Evolutionary conservation across 1,140 invertebrate genomes (phyloP).

Genomic region (Drosophila pachea): DNA sequence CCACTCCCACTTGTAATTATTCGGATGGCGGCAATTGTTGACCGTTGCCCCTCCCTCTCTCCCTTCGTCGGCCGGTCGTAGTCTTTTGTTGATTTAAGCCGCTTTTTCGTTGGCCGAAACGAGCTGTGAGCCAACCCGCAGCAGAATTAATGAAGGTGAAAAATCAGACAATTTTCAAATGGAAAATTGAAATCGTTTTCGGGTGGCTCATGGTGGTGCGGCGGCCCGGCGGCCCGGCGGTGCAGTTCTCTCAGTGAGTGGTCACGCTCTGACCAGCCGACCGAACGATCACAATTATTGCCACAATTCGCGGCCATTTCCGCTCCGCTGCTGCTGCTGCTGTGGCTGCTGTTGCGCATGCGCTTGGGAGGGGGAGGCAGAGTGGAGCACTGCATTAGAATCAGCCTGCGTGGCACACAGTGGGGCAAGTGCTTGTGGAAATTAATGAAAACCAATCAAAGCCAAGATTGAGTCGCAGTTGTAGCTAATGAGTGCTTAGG

Average conservation of each 20-base stretch:
- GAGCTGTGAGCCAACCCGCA: conserved; percentile 28
- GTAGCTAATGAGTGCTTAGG: too few species aligned
- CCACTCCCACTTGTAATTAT: conserved; percentile 34
- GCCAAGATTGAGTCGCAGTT: background rate
- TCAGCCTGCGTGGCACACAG: conserved; percentile 23
- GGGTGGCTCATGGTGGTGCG: conserved; percentile 15
- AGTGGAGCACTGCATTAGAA: background rate
- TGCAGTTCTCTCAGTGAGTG: conserved; percentile 9
- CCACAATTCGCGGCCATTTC: conserved; percentile 67
- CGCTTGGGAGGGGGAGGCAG: background rate
- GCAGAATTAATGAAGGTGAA: conserved; percentile 45
- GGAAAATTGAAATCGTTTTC: conserved; percentile 33
- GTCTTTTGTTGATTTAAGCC: conserved; percentile 61
- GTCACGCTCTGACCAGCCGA: conserved; percentile 19
- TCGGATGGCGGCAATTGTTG: conserved; percentile 60
- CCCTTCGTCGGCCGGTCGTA: conserved; percentile 3
- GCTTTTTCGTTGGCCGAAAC: conserved; percentile 46
- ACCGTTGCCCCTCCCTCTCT: background rate
- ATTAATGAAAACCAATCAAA: background rate
- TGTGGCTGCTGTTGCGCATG: conserved; percentile 16
- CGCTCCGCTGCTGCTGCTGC: conserved; percentile 29
- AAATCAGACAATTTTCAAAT: conserved; percentile 38
- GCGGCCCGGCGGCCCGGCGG: conserved; percentile 6
- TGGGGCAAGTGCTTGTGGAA: conserved; percentile 1
- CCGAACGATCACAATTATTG: conserved; percentile 55